These are phyloP conservation scores for Drosophila sturtevanti DNA, from an alignment of 1,140 invertebrate genomes.

Conservation along the genomic window DNA sequence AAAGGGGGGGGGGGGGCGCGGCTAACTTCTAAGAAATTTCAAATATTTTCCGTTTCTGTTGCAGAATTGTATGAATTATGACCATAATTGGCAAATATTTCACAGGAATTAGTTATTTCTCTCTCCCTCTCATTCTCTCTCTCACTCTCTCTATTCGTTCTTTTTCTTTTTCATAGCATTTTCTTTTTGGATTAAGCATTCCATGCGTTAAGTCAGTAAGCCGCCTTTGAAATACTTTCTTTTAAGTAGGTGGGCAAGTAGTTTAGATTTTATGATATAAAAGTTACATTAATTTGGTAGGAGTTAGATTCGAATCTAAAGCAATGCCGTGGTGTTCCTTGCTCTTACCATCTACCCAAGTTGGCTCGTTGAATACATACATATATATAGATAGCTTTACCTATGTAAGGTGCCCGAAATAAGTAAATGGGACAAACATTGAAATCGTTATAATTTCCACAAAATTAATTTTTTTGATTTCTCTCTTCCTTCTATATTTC, in stretches of 20 bases:
- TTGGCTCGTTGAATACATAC: too few relatives aligned
- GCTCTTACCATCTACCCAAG: background rate
- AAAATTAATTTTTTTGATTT: too few relatives aligned
- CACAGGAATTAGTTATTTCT: background rate
- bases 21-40: conserved; percentile 22
- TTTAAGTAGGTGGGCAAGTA: background rate
- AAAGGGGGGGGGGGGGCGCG: too few relatives aligned
- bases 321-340: too few relatives aligned
- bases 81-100: background rate
- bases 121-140: too few relatives aligned
- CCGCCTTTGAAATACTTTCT: background rate
- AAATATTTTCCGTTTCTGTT: conserved; percentile 17
- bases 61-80: conserved; percentile 4
- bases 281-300: background rate
- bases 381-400: too few relatives aligned
- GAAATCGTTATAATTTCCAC: too few relatives aligned
- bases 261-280: background rate
- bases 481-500: too few relatives aligned
- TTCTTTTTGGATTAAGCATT: background rate
- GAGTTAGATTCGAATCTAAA: too few relatives aligned
- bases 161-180: background rate
- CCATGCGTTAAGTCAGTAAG: background rate
- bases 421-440: too few relatives aligned
- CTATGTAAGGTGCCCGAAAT: too few relatives aligned
- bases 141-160: too few relatives aligned